Percentiles rank a stretch among this genome's conserved stretches.
These are phyloP conservation scores for Notoglanidium macrostoma DNA, from an alignment of 2,797 vertebrate genomes.

Conservation along the genomic window DNA sequence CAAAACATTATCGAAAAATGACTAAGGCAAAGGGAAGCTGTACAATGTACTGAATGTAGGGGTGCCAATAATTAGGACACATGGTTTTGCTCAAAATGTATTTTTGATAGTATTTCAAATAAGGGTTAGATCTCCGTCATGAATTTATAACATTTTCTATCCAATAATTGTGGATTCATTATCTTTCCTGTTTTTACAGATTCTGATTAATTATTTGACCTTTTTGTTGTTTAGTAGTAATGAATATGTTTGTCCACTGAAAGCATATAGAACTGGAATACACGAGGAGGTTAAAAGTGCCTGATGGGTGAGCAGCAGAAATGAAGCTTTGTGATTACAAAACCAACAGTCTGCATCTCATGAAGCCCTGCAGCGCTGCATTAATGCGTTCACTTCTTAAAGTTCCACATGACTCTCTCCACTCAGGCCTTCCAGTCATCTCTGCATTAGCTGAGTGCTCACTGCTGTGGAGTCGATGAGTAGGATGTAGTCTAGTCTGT, in stretches of 20 bases:
- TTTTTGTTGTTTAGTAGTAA: neutral
- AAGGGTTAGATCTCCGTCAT: neutral
- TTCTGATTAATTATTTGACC: neutral
- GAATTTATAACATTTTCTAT: neutral
- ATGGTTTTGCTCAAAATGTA: neutral
- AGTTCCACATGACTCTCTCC: constrained; percentile 37
- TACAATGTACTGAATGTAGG: neutral
- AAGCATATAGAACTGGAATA: neutral
- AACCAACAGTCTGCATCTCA: constrained; percentile 28
- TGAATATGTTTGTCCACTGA: neutral
- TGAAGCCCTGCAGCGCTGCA: constrained; percentile 23
- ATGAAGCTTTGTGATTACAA: constrained; percentile 38
- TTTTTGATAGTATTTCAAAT: neutral
- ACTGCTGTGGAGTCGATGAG: constrained; percentile 18
- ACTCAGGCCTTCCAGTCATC: constrained; percentile 49
- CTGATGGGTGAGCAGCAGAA: constrained; percentile 16
- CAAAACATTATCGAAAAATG: neutral
- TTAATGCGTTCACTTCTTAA: constrained; percentile 44
- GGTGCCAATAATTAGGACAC: neutral
- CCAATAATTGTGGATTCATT: neutral
- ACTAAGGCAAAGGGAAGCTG: neutral
- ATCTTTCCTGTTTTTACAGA: neutral
- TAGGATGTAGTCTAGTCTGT: constrained; percentile 15
- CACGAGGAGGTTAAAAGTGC: neutral
- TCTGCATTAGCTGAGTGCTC: constrained; percentile 63